Conservation (phyloP, 2,888 invertebrate genomes). For the Arge pagana region DNA sequence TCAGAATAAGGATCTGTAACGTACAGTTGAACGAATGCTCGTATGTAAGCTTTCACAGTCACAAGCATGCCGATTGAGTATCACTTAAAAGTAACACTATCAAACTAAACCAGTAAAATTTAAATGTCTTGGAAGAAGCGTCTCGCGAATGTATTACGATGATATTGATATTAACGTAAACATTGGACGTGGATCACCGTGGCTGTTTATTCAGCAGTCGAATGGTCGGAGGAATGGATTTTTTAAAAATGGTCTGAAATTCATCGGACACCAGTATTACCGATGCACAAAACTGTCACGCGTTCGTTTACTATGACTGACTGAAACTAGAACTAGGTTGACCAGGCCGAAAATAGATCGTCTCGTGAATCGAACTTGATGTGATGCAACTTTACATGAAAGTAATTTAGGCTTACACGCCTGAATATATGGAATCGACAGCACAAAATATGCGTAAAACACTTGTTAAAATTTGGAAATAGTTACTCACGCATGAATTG, state of each 20-base stretch:
- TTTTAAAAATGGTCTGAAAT: too few species aligned
- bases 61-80: conserved; percentile 32
- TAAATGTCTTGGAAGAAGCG: too few species aligned
- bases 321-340: conserved; percentile 6
- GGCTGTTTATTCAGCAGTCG: too few species aligned
- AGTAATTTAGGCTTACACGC: neutral
- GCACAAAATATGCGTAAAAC: neutral
- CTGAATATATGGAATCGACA: neutral
- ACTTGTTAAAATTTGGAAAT: neutral
- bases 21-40: conserved; percentile 37
- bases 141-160: too few species aligned
- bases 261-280: too few species aligned
- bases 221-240: too few species aligned
- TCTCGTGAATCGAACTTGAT: neutral
- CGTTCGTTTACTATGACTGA: neutral
- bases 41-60: conserved; percentile 34
- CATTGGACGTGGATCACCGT: too few species aligned
- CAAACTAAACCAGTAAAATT: too few species aligned
- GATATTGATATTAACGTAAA: too few species aligned
- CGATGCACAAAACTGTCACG: neutral
- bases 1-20: conserved; percentile 79
- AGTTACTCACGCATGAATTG: conserved; percentile 77
- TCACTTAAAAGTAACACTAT: too few species aligned
- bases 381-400: conserved; percentile 9
- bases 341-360: conserved; percentile 10